Percentiles rank a stretch among this genome's conserved stretches.
phyloP scores from a whole-genome alignment of 1,140 invertebrate species.

The Lamellibrachia luymesi region DNA sequence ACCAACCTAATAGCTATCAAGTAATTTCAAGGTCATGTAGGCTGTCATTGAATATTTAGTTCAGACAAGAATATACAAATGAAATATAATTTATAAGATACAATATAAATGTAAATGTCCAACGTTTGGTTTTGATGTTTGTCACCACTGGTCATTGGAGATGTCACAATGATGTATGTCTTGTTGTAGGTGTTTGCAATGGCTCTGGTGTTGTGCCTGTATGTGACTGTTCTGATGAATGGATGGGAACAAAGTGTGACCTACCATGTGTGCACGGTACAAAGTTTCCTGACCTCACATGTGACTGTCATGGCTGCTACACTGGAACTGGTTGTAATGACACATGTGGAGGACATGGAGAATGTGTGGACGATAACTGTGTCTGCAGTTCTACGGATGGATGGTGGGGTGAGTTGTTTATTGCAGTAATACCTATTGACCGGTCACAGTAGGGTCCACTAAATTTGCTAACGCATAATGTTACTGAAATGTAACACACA shows the following conservation, averaged over 20 bases:
- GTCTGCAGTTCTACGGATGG: slow-evolving; percentile 15
- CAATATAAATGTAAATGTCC: not conserved
- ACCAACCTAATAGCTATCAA: too few species aligned
- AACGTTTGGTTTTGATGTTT: not conserved
- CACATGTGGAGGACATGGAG: slow-evolving; percentile 20
- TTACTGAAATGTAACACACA: too few species aligned
- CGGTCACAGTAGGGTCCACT: too few species aligned
- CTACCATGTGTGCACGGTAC: slow-evolving; percentile 21
- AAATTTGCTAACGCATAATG: too few species aligned
- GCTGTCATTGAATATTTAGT: too few species aligned
- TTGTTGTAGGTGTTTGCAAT: not conserved
- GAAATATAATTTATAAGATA: not conserved
- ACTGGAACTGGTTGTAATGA: slow-evolving; percentile 29
- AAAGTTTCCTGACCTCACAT: slow-evolving; percentile 11
- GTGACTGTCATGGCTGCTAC: slow-evolving; percentile 19
- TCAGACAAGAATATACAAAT: not conserved
- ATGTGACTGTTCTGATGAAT: slow-evolving; percentile 12
- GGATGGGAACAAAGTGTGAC: slow-evolving; percentile 19
- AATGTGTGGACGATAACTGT: slow-evolving; percentile 18
- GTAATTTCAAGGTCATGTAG: too few species aligned
- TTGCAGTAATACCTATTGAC: too few species aligned
- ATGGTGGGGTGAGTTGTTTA: slow-evolving; percentile 38
- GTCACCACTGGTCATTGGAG: too few species aligned
- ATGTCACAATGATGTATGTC: not conserved
- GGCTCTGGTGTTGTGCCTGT: not conserved